Conservation (phyloP, 2,888 invertebrate species). For the Dryocosmus kuriphilus region DNA sequence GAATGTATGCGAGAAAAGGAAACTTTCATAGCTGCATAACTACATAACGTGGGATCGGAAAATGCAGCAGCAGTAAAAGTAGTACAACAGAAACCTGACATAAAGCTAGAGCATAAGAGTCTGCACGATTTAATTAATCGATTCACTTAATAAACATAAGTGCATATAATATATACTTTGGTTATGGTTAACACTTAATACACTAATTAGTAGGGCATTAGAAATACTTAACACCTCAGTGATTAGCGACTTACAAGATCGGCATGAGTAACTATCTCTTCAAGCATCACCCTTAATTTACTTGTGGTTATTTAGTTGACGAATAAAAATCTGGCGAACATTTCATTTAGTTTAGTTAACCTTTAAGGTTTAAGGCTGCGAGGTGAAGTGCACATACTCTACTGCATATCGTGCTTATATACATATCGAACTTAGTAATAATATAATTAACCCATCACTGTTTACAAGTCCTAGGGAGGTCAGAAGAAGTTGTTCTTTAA, state of each 20-base stretch:
- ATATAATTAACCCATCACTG: too few relatives aligned
- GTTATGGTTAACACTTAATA: background rate
- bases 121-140: background rate
- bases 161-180: background rate
- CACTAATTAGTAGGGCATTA: background rate
- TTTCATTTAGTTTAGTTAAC: too few relatives aligned
- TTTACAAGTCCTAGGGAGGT: too few relatives aligned
- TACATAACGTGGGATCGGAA: background rate
- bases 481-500: too few relatives aligned
- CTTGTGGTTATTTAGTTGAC: too few relatives aligned
- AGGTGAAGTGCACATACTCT: too few relatives aligned
- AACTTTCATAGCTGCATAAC: background rate
- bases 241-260: background rate
- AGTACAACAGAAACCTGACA: background rate
- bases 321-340: too few relatives aligned
- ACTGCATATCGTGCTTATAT: too few relatives aligned
- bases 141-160: background rate
- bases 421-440: too few relatives aligned
- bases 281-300: background rate
- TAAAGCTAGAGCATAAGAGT: background rate
- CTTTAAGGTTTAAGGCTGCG: too few relatives aligned
- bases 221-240: background rate
- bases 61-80: background rate
- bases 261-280: background rate
- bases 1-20: background rate